Evolutionary conservation across 2,797 vertebrate species (phyloP).

Genomic region (Enteromius radiatus): DNA sequence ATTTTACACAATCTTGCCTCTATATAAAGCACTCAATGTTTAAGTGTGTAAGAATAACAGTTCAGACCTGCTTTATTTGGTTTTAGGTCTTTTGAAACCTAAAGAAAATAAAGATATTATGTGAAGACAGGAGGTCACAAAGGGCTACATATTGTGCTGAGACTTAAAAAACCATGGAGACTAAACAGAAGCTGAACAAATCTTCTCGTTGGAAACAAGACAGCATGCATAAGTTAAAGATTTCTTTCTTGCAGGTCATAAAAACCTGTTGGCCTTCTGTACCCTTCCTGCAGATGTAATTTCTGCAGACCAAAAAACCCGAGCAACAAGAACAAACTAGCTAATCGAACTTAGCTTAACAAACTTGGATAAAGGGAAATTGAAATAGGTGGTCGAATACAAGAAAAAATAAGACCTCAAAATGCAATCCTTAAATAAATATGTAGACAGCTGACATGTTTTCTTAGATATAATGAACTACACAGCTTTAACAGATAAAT

Average conservation of each 20-base stretch:
- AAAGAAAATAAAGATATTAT: neutral
- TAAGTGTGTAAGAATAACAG: neutral
- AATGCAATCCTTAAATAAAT: neutral
- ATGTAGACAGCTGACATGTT: neutral
- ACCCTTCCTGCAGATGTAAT: neutral
- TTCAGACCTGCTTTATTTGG: neutral
- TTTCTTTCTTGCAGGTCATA: neutral
- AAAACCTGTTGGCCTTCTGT: neutral
- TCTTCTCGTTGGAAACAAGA: neutral
- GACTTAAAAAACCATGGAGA: neutral
- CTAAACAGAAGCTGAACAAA: slow-evolving; percentile 17
- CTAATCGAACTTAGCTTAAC: slow-evolving; percentile 1
- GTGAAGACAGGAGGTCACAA: neutral
- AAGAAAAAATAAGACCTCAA: neutral
- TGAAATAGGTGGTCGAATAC: slow-evolving; percentile 25
- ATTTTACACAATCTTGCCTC: neutral
- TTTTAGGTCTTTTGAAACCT: neutral
- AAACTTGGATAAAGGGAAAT: neutral
- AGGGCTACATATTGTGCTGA: neutral
- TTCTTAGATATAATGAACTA: neutral
- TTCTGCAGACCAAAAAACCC: neutral
- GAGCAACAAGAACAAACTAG: neutral
- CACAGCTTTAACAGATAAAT: slow-evolving; percentile 5
- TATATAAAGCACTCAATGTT: neutral
- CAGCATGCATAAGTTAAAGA: neutral